Percentiles rank a stretch among this genome's conserved stretches.
These are phyloP conservation scores for Drosophila tanythrix DNA, from an alignment of 2,888 invertebrate genomes.

Conservation along the genomic window DNA sequence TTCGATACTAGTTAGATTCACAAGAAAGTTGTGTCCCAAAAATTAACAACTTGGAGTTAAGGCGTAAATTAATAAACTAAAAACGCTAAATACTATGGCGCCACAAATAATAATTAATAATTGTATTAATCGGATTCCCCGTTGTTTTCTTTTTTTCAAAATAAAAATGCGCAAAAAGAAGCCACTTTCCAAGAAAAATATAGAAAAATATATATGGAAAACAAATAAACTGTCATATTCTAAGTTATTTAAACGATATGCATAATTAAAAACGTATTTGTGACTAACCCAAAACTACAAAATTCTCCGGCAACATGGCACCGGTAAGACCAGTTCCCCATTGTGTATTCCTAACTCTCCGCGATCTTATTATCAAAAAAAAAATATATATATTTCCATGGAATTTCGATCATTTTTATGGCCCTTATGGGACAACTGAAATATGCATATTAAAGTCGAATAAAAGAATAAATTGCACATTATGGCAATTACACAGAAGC, in stretches of 20 bases:
- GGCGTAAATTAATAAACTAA: conserved; percentile 69
- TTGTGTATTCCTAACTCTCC: conserved; percentile 12
- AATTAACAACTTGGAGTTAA: conserved; percentile 63
- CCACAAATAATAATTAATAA: conserved; percentile 46
- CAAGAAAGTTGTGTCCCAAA: conserved; percentile 62
- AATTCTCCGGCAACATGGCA: conserved; percentile 47
- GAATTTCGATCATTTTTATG: conserved; percentile 38
- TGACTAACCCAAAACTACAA: conserved; percentile 32
- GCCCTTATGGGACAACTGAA: conserved; percentile 1
- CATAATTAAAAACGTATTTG: conserved; percentile 70
- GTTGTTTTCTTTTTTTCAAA: conserved; percentile 44
- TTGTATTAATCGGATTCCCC: conserved; percentile 56
- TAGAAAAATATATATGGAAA: conserved; percentile 26
- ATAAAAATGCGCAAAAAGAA: conserved; percentile 43
- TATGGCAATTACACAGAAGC: conserved; percentile 13
- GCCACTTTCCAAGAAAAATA: conserved; percentile 31
- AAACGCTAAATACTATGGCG: conserved; percentile 54
- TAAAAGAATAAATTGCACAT: neutral
- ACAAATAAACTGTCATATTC: conserved; percentile 40
- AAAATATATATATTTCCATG: conserved; percentile 17
- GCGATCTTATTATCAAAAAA: conserved; percentile 12
- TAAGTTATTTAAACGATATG: conserved; percentile 44
- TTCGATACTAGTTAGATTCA: conserved; percentile 52
- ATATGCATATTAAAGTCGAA: neutral
- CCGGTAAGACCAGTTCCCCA: conserved; percentile 57